Evolutionary conservation across 2,888 invertebrate genomes (phyloP), one percentile per base, ranked within the genome.

Genomic region (Ctenicera cuprea): DNA sequence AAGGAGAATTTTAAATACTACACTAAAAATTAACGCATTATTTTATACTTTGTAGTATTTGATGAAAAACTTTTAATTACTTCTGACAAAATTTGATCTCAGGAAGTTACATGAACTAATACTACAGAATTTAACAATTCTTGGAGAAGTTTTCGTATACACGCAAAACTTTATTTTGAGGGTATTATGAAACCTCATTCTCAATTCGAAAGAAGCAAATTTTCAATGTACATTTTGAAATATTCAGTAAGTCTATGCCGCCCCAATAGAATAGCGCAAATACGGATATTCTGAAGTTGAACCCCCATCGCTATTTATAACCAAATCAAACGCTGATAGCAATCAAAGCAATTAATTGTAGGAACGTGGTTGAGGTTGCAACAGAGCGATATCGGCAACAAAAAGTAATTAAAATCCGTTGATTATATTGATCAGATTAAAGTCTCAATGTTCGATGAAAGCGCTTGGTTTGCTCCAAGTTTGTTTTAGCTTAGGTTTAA

Each of bases 341-440:
- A 50, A 50, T 26, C 50, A 26, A 48, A 50, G 26, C 50, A 26
- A 50, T 50, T 50, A 50, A 50, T 50, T 26, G 26, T 50, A 22
- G 50, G 18, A 50, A 22, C 50, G 20, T 50, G 50, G 11, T 50
- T 26, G 20, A 26, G 50, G 22, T 26, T 26, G 22, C 26, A 18
- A 26, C 12, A 26, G 20, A 50, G 22, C 22, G 50, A 50, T 50
- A 50, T 50, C 50, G 50, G 50, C 22, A 20, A 26, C 50, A 50
- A 26, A 26, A 26, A 50, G 50, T 50, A 50, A 50, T 50, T 50
- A 50, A 50, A 50, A 50, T 50, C 7, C 20, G 12, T 26, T 26
- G 50, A 50, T 50, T 50, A 45, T 16, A 50, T 26, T 50, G 50
- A 50, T 50, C 50, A 26, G 50, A 48, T 48, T 48, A 48, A 20